Evolutionary conservation across 2,888 invertebrate genomes (phyloP), one percentile per base, ranked within the genome.

Genomic region (Graphium colonna): DNA sequence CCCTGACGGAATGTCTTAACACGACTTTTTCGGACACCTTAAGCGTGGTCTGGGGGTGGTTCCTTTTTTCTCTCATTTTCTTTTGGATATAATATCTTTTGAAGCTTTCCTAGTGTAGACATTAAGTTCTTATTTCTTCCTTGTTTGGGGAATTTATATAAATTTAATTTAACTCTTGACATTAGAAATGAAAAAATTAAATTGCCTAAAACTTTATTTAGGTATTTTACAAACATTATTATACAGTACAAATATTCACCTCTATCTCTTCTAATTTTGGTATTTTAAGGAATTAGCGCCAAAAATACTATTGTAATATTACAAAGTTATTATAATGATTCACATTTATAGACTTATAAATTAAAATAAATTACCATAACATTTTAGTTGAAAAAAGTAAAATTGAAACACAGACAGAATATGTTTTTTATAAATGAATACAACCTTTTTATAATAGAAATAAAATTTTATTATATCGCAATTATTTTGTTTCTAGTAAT

Each of bases 231-330:
- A 55, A 44, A 55, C 28, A 41, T 46, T 46, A 12, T 33, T 53
- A 17, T 53, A 36, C 39, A 49, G 44, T 53, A 53, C 49, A 53
- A 49, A 53, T 44, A 49, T 49, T 36, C 48, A 53, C 43, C 43
- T 39, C 44, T 49, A 53, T 43, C 36, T 31, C 39, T 26, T 26
- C 47, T 53, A 53, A 28, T 15, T 53, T 52, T 47, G 17, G 44
- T 49, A 49, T 49, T 47, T 26, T 17, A 52, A 48, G 41, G 42
- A 17, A 52, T 52, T 36, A 26, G n/a, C 8, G 43, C 43, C 9
- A 39, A 42, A 38, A 53, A 49, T 53, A 49, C 31, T 31, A 43
- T 49, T 38, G 31, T 15, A 44, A 43, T 39, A 28, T 43, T 48
- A 53, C 51, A 48, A 41, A 28, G 43, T 48, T 47, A 16, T 41